Evolutionary conservation across 2,113 vertebrate genomes (phyloP), one percentile per base, ranked within the genome.

Genomic region (Girardinichthys multiradiatus): DNA sequence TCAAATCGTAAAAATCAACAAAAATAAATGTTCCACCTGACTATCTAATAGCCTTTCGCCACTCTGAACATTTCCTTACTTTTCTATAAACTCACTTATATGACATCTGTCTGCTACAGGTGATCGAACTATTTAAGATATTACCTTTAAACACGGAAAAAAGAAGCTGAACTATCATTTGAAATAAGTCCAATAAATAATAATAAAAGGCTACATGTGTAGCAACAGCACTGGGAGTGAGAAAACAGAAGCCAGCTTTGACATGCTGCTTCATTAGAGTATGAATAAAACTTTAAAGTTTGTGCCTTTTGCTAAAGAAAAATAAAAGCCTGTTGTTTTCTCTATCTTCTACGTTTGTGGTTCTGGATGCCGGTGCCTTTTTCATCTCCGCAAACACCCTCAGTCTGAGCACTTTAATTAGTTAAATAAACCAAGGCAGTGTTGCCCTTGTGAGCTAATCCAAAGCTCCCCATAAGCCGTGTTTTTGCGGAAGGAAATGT

Each of bases 371-470:
- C 75, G 21, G 81, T 76, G 72, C 63, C 74, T 33, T 33, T 66
- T 70, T 84, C 79, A 83, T 77, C 45, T 69, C 68, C 11, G 15
- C 60, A 83, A 69, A 64, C 83, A 63, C 67, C 37, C 80, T 57
- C 74, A 8, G 80, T 80, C 81, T 88, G 88, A 91, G 88, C 81
- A 8, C 69, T 81, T 80, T 84, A 92, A 93, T 90, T 86, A 90
- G 87, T 90, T 87, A 88, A 87, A 90, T 87, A 90, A 92, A 91
- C 90, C 64, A 61, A 82, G 68, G 79, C 64, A 45, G 81, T 67
- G 81, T 80, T 81, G 64, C 78, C 68, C 80, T 69, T 57, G 84
- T 71, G 82, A 83, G 86, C 79, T 60, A 72, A 85, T 81, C 79
- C 80, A 70, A 74, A 57, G 82, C 79, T 83, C 81, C 78, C 80